phyloP scores from a whole-genome alignment of 2,888 invertebrate genomes.

The Drosophila nigricruria region DNA sequence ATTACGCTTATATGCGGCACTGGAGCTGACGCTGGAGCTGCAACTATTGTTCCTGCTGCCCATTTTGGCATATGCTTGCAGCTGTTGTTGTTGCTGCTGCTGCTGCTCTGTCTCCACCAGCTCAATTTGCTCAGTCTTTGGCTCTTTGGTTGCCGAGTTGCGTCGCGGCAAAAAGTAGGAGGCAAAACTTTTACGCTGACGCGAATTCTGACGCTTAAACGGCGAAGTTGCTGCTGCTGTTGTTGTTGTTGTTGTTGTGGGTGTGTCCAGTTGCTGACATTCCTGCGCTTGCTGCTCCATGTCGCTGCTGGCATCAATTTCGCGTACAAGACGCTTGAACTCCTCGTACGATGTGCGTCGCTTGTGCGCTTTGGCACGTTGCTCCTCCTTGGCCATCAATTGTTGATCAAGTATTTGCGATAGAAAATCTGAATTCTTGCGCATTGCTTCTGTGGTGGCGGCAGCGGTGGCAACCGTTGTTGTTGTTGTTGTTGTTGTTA shows the following conservation, averaged over 20 bases:
- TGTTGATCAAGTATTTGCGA: conserved; percentile 84
- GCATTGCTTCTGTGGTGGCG: conserved; percentile 81
- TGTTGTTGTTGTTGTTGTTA: conserved; percentile 53
- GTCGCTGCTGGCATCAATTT: conserved; percentile 74
- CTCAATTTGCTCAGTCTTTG: conserved; percentile 50
- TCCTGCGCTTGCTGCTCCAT: conserved; percentile 42
- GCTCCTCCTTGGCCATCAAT: conserved; percentile 71
- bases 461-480: conserved; percentile 29
- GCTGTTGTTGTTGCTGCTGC: conserved; percentile 45
- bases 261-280: conserved; percentile 44
- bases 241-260: conserved; percentile 29
- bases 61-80: conserved; percentile 43
- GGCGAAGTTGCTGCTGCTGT: conserved; percentile 48
- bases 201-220: conserved; percentile 83
- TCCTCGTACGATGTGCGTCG: conserved; percentile 86
- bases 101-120: conserved; percentile 26
- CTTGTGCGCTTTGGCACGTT: conserved; percentile 83
- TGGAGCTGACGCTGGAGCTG: conserved; percentile 35
- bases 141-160: conserved; percentile 50
- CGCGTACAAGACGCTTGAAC: conserved; percentile 84
- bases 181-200: conserved; percentile 82
- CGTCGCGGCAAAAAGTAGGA: conserved; percentile 68
- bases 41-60: conserved; percentile 52
- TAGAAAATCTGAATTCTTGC: conserved; percentile 84
- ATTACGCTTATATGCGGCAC: conserved; percentile 79